A percentile compares a stretch with the other conserved stretches of the same genome.
Conservation (phyloP, 2,113 vertebrate genomes). For the Actenoides hombroni region DNA sequence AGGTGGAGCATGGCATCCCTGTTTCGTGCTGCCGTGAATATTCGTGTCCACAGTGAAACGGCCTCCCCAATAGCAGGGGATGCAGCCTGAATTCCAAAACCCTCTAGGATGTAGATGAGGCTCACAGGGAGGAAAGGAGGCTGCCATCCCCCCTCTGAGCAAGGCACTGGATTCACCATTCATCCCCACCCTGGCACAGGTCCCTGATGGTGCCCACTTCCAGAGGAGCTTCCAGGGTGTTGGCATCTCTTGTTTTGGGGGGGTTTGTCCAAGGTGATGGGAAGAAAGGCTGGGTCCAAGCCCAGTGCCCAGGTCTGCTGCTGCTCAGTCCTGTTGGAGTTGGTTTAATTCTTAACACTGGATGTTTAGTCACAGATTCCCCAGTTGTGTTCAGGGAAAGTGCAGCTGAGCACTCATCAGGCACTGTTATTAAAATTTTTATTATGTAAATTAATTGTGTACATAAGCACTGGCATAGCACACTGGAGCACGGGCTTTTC, state of each 20-base stretch:
- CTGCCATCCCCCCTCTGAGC: not conserved
- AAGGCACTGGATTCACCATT: fast-evolving
- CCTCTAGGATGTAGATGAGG: not conserved
- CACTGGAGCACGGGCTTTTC: not conserved
- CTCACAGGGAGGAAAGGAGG: not conserved
- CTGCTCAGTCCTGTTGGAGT: fast-evolving
- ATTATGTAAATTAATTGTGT: not conserved
- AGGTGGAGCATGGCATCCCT: not conserved
- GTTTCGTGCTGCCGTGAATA: fast-evolving
- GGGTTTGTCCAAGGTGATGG: not conserved
- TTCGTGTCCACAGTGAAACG: fast-evolving
- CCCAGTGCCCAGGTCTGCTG: fast-evolving
- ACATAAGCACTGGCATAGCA: not conserved
- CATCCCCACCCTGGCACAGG: fast-evolving
- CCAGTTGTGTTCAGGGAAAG: not conserved
- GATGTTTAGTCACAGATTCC: not conserved
- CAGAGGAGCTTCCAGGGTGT: not conserved
- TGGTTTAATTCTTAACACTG: not conserved
- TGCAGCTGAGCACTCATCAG: not conserved
- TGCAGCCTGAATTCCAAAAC: not conserved
- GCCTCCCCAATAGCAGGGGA: not conserved
- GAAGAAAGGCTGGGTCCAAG: not conserved
- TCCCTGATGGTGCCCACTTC: fast-evolving
- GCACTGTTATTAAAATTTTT: not conserved
- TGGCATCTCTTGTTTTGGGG: fast-evolving